Evolutionary conservation across 64 coral and sea anemone genomes (phyloP).

Genomic region (Stylophora pistillata): DNA sequence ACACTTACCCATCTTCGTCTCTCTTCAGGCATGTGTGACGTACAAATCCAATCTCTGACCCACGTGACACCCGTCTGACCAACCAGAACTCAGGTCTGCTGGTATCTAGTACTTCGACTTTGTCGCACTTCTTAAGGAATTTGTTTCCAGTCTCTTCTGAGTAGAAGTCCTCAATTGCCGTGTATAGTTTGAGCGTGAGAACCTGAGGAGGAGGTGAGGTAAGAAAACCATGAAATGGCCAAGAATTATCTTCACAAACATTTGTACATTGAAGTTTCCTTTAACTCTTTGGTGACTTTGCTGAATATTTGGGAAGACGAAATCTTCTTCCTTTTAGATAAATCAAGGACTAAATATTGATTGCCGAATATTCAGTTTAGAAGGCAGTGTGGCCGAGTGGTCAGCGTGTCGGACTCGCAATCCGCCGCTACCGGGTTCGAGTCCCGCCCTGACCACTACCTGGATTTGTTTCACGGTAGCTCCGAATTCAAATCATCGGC

Average conservation of each 20-base stretch:
- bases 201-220: slow-evolving; percentile 31
- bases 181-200: slow-evolving; percentile 74
- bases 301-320: too few species aligned
- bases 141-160: slow-evolving; percentile 95
- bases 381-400: too few species aligned
- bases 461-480: too few species aligned
- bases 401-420: too few species aligned
- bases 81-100: slow-evolving; percentile 93
- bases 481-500: too few species aligned
- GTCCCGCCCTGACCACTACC: too few species aligned
- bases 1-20: slow-evolving; percentile 56
- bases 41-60: slow-evolving; percentile 94
- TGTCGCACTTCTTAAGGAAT: slow-evolving; percentile 83
- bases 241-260: not conserved
- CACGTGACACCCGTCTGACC: slow-evolving; percentile 93
- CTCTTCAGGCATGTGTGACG: slow-evolving; percentile 64
- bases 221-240: not conserved
- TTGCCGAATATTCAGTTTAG: too few species aligned
- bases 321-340: too few species aligned
- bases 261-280: too few species aligned
- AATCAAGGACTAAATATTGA: too few species aligned
- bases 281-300: too few species aligned
- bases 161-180: slow-evolving; percentile 76
- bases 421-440: too few species aligned
- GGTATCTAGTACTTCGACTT: slow-evolving; percentile 93